phyloP scores from a whole-genome alignment of 2,888 invertebrate genomes.

The Phalera bucephala region DNA sequence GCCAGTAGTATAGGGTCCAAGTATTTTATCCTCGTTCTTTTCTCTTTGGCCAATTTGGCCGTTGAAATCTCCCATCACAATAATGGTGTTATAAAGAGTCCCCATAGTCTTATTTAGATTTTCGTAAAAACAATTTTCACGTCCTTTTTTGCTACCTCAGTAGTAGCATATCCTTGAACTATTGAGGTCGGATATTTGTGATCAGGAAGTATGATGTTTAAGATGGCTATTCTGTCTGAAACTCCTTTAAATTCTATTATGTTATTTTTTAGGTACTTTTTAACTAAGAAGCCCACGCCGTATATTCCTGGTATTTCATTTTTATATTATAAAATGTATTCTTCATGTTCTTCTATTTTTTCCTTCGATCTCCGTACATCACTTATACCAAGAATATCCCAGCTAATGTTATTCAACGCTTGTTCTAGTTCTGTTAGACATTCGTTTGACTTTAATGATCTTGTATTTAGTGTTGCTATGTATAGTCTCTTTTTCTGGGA shows the following conservation, averaged over 20 bases:
- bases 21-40: conserved; percentile 14
- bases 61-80: conserved; percentile 1
- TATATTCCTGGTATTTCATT: too few relatives aligned
- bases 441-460: too few relatives aligned
- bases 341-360: too few relatives aligned
- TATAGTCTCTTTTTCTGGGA: too few relatives aligned
- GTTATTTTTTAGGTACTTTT: too few relatives aligned
- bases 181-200: neutral
- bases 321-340: too few relatives aligned
- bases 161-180: neutral
- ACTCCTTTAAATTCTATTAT: conserved; percentile 1
- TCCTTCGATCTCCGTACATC: too few relatives aligned
- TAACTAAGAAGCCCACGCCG: too few relatives aligned
- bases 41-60: conserved; percentile 8
- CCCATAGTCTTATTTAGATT: neutral
- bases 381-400: too few relatives aligned
- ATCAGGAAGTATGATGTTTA: neutral
- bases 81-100: neutral
- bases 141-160: neutral
- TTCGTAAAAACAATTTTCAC: neutral
- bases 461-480: too few relatives aligned
- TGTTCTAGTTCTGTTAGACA: too few relatives aligned
- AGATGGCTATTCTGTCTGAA: conserved; percentile 1
- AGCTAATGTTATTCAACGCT: too few relatives aligned
- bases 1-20: conserved; percentile 11